These are phyloP conservation scores for Dascillus cervinus DNA, from an alignment of 2,888 invertebrate genomes.

Conservation along the genomic window DNA sequence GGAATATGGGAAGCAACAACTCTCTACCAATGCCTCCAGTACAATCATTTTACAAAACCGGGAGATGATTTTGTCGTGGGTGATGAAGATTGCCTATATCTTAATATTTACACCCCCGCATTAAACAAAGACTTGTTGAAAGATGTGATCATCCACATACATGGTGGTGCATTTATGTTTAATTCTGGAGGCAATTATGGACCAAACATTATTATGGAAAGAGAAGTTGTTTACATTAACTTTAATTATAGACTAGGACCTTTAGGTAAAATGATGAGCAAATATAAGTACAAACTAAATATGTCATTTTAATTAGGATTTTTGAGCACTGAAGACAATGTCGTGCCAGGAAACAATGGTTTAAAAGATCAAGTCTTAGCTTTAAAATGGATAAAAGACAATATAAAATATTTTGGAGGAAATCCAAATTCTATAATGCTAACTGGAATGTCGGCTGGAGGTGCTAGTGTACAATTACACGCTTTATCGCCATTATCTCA, in stretches of 20 bases:
- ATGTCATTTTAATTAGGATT: constrained; percentile 54
- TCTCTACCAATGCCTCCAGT: constrained; percentile 38
- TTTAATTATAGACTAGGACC: constrained; percentile 67
- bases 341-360: constrained; percentile 64
- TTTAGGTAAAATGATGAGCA: constrained; percentile 43
- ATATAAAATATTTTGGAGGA: constrained; percentile 64
- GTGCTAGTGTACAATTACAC: constrained; percentile 67
- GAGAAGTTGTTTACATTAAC: constrained; percentile 58
- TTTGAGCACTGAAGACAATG: constrained; percentile 62
- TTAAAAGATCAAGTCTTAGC: constrained; percentile 67
- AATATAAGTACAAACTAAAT: constrained; percentile 1
- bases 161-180: constrained; percentile 65
- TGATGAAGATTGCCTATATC: constrained; percentile 59
- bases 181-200: constrained; percentile 50
- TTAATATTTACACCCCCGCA: constrained; percentile 55
- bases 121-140: constrained; percentile 7
- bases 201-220: constrained; percentile 53
- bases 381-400: constrained; percentile 59
- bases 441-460: constrained; percentile 66
- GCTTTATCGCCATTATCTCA: constrained; percentile 55
- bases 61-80: constrained; percentile 37
- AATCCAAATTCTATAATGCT: constrained; percentile 62
- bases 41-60: constrained; percentile 27
- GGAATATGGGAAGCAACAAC: constrained; percentile 61
- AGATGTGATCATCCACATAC: constrained; percentile 59